Evolutionary conservation across 2,113 vertebrate species (phyloP).

Genomic region (Solea senegalensis): DNA sequence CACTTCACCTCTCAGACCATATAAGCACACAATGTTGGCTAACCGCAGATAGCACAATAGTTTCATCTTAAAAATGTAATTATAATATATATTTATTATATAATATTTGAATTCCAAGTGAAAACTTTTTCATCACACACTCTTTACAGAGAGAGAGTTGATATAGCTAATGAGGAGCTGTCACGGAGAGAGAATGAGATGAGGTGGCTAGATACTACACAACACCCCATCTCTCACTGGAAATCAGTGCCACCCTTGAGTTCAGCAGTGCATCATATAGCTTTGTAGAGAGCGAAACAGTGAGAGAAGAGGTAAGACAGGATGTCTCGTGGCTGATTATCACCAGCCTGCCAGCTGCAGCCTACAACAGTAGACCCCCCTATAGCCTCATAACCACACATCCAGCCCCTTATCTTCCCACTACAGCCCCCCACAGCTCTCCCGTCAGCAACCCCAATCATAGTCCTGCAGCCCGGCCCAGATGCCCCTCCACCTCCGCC

Average conservation of each 20-base stretch:
- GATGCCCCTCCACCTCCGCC: conserved; percentile 50
- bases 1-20: too few species aligned
- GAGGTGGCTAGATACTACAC: conserved; percentile 8
- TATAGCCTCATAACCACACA: conserved; percentile 57
- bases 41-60: too few species aligned
- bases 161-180: conserved; percentile 1
- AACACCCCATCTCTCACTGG: conserved; percentile 28
- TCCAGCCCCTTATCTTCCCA: conserved; percentile 73
- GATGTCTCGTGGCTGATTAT: conserved; percentile 69
- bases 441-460: conserved; percentile 66
- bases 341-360: conserved; percentile 67
- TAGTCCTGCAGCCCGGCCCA: conserved; percentile 56
- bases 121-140: not conserved
- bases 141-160: not conserved
- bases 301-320: conserved; percentile 47
- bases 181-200: conserved; percentile 9
- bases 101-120: not conserved
- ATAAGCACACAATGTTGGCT: too few species aligned
- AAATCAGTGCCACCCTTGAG: conserved; percentile 49
- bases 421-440: conserved; percentile 73
- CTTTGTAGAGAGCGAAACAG: conserved; percentile 24
- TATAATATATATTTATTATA: too few species aligned
- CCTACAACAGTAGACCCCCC: conserved; percentile 48
- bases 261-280: conserved; percentile 43
- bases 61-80: too few species aligned